Percentiles rank a stretch among this genome's conserved stretches.
These are phyloP conservation scores for Halcyon senegalensis DNA, from an alignment of 2,113 vertebrate species.

Conservation along the genomic window DNA sequence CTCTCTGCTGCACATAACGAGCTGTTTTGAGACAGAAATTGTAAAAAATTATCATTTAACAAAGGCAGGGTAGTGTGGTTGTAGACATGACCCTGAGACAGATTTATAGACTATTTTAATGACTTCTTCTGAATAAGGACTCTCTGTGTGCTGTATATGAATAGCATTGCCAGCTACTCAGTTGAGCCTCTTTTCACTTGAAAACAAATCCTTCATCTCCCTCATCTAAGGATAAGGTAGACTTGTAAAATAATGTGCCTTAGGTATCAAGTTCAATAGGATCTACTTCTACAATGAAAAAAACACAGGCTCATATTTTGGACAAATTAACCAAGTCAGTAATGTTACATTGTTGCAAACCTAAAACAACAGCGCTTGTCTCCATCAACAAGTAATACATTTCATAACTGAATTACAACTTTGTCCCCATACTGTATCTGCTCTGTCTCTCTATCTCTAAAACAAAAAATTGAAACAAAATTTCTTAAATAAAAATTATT, in stretches of 20 bases:
- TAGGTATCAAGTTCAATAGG: background rate
- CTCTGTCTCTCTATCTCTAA: background rate
- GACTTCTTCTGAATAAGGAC: background rate
- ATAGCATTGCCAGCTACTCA: background rate
- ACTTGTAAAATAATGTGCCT: background rate
- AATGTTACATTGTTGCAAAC: background rate
- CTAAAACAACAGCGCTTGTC: background rate
- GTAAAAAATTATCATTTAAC: background rate
- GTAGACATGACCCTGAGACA: fast-evolving
- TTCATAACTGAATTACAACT: background rate
- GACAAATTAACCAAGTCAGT: background rate
- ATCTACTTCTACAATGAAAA: background rate
- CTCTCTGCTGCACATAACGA: background rate
- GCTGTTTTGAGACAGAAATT: background rate
- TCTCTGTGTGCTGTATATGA: background rate
- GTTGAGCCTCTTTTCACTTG: fast-evolving
- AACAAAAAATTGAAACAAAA: background rate
- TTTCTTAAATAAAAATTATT: background rate
- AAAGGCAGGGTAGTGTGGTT: background rate
- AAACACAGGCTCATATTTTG: background rate
- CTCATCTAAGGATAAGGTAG: background rate
- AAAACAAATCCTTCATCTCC: background rate
- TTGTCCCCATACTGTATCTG: background rate
- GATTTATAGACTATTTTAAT: background rate
- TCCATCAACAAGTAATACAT: background rate